Base-by-base conservation (phyloP, 2,113 vertebrate species). In the Poeciliopsis occidentalis region DNA sequence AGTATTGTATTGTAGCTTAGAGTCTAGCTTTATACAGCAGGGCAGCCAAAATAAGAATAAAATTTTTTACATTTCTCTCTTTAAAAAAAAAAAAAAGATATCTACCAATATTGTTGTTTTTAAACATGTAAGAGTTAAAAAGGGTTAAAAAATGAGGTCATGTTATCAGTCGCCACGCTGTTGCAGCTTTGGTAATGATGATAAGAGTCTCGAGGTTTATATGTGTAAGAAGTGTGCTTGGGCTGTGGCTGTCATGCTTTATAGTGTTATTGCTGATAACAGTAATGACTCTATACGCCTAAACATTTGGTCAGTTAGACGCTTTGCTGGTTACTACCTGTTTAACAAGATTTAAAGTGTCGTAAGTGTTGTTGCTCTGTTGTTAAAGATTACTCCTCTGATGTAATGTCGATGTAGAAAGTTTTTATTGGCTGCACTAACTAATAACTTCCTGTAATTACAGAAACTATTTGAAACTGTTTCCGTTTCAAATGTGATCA, bases 201-300 rank as follows among this genome's bases (percentile, higher is more conserved):
- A 88, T 91, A 81, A 87, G 44, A 47, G 73, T 57, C 2, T 60
- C 82, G 70, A 4, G 44, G 44, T 19, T 47, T 47, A 17, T 47
- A 17, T 47, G 44, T 34, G 44, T 66, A 69, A 29, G 37, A 47
- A 29, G 78, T 37, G 44, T 82, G 83, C 69, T n/a, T 3, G 19
- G 60, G 73, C n/a, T 34, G 5, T 76, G 73, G 47, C 29, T 44
- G 10, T 73, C 66, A 15, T 32, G 37, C 69, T 76, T 64, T 65
- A 31, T 2, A 71, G 63, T 34, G 30, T 63, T 27, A 63, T 19
- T 31, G 51, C 51, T n/a, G 51, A 57, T n/a, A 57, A 57, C 51
- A n/a, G 51, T 57, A 24, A 24, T 57, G 10, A 57, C 51, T 57
- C 51, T n/a, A 31, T 63, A 8, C 10, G 15, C 17, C 60, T 15